Conservation (phyloP, 2,797 vertebrate species). For the Coluber constrictor region DNA sequence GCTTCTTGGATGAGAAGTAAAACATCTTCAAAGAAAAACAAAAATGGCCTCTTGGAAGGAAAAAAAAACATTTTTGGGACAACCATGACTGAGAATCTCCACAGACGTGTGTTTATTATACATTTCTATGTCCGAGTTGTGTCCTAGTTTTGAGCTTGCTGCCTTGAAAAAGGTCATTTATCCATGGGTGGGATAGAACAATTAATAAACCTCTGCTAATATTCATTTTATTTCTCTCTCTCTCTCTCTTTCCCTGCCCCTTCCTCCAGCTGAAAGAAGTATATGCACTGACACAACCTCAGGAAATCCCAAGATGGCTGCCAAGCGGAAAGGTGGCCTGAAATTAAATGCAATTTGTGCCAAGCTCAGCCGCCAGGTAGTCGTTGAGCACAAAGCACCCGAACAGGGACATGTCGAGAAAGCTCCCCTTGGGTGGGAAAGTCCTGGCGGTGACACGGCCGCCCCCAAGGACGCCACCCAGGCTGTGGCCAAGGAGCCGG, state of each 20-base stretch:
- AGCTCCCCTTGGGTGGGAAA: conserved; percentile 47
- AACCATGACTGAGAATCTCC: too few species aligned
- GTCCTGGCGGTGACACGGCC: not conserved
- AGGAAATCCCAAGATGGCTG: conserved; percentile 98
- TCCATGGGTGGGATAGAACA: not conserved
- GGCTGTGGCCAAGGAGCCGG: conserved; percentile 63
- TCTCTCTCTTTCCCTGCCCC: conserved; percentile 17
- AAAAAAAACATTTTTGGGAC: too few species aligned
- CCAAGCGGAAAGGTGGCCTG: conserved; percentile 99
- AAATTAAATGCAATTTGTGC: conserved; percentile 99
- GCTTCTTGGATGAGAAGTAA: too few species aligned
- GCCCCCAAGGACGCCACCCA: conserved; percentile 56
- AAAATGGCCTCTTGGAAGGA: too few species aligned
- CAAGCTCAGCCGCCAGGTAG: conserved; percentile 98
- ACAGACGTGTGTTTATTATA: too few species aligned
- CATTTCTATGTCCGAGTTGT: not conserved
- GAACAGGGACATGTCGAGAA: conserved; percentile 74
- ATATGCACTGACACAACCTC: conserved; percentile 95
- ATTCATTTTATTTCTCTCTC: conserved; percentile 4
- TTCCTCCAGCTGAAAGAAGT: conserved; percentile 90
- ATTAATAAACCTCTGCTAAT: conserved; percentile 22
- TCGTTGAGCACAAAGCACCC: conserved; percentile 85
- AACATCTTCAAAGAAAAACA: too few species aligned
- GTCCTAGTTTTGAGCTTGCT: not conserved
- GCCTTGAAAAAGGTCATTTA: not conserved